Conservation (phyloP, 35 echinoderm and acorn worm genomes). For the Acanthaster planci region DNA sequence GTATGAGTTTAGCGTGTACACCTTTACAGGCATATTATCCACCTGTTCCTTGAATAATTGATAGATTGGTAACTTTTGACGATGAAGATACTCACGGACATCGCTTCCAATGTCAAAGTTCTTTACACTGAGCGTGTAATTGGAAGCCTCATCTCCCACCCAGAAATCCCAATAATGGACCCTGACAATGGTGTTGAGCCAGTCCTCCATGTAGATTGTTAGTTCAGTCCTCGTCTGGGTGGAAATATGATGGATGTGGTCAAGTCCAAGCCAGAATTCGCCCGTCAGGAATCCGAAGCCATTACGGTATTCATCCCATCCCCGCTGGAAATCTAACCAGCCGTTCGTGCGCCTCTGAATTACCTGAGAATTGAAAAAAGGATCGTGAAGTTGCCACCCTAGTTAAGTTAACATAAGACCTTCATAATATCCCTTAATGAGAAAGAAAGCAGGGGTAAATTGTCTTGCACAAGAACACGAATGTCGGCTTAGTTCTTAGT, state of each 20-base stretch:
- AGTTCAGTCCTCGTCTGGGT: slow-evolving; percentile 41
- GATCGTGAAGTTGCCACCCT: too few relatives aligned
- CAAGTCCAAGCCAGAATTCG: slow-evolving; percentile 68
- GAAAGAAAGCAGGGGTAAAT: too few relatives aligned
- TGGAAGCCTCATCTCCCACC: slow-evolving; percentile 25
- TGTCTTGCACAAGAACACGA: too few relatives aligned
- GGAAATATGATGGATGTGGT: slow-evolving; percentile 44
- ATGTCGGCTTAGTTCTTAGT: too few relatives aligned
- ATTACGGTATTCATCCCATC: slow-evolving; percentile 44
- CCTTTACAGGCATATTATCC: too few relatives aligned
- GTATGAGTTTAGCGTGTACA: too few relatives aligned
- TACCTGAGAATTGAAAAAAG: slow-evolving; percentile 29
- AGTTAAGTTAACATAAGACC: too few relatives aligned
- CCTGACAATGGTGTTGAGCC: slow-evolving; percentile 5
- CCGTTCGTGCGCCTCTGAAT: slow-evolving; percentile 57
- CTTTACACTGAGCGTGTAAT: slow-evolving; percentile 56
- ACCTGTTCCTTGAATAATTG: too few relatives aligned
- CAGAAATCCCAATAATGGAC: slow-evolving; percentile 38
- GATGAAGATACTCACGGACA: neutral
- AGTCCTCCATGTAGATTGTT: slow-evolving; percentile 47
- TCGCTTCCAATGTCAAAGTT: slow-evolving; percentile 16
- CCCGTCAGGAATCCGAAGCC: slow-evolving; percentile 53
- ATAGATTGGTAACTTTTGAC: neutral
- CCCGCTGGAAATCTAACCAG: slow-evolving; percentile 47
- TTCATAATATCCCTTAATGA: too few relatives aligned